phyloP scores from a whole-genome alignment of 2,888 invertebrate genomes.

The Caenorhabditis sp. region DNA sequence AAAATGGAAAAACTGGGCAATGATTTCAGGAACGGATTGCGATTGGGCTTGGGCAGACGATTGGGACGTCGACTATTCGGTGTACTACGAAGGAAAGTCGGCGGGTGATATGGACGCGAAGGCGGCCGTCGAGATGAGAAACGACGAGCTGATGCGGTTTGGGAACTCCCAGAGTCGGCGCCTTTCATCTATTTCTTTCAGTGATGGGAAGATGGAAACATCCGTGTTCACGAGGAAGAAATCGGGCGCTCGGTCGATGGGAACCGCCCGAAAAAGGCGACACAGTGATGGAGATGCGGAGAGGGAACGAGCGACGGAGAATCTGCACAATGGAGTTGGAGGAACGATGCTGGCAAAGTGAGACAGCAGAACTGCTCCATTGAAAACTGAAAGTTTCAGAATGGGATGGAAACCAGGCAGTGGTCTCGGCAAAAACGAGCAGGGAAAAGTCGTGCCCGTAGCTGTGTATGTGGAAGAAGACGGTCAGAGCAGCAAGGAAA shows the following conservation, averaged over 20 bases:
- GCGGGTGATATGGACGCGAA: slow-evolving; percentile 81
- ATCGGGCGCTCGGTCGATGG: neutral
- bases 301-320: slow-evolving; percentile 78
- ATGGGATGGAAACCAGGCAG: slow-evolving; percentile 82
- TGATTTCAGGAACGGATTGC: slow-evolving; percentile 73
- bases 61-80: slow-evolving; percentile 83
- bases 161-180: neutral
- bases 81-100: slow-evolving; percentile 81
- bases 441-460: slow-evolving; percentile 78
- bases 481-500: slow-evolving; percentile 59
- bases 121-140: slow-evolving; percentile 81
- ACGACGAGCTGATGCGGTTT: slow-evolving; percentile 71
- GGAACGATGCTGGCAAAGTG: slow-evolving; percentile 56
- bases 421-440: slow-evolving; percentile 80
- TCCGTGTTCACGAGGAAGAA: slow-evolving; percentile 54
- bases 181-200: slow-evolving; percentile 38
- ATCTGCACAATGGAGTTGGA: slow-evolving; percentile 69
- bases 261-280: slow-evolving; percentile 58
- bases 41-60: slow-evolving; percentile 83
- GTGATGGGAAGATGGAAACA: slow-evolving; percentile 54
- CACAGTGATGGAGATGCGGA: slow-evolving; percentile 76
- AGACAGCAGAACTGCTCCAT: neutral
- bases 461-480: slow-evolving; percentile 65
- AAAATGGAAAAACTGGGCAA: neutral
- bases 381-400: slow-evolving; percentile 32